Percentiles rank a stretch among this genome's conserved stretches.
Conservation (phyloP, 2,113 vertebrate species). For the Podarcis cretensis region DNA sequence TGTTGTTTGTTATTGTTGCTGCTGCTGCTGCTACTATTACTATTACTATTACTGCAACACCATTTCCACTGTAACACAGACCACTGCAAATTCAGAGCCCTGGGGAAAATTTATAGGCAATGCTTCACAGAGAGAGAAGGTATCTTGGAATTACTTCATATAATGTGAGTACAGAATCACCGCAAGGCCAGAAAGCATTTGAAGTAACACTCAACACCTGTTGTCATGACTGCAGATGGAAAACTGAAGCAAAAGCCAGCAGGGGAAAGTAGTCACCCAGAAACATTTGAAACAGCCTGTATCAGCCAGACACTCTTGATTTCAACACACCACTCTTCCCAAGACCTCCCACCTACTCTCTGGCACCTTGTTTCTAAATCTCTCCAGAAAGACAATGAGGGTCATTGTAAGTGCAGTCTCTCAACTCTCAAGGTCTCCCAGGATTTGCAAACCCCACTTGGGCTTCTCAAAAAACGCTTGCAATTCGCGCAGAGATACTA, state of each 20-base stretch:
- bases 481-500: neutral
- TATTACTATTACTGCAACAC: neutral
- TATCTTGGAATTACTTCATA: slow-evolving; percentile 5
- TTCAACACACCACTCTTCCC: neutral
- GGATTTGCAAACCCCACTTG: slow-evolving; percentile 21
- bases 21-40: too few species aligned
- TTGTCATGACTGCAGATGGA: neutral
- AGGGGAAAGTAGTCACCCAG: slow-evolving; percentile 25
- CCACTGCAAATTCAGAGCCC: neutral
- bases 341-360: neutral
- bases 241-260: slow-evolving; percentile 27
- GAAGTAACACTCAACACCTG: slow-evolving; percentile 32
- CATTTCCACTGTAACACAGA: neutral
- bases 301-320: slow-evolving; percentile 22
- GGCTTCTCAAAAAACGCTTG: slow-evolving; percentile 9
- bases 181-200: slow-evolving; percentile 14
- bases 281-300: slow-evolving; percentile 3
- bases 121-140: neutral
- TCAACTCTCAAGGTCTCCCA: neutral
- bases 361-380: slow-evolving; percentile 34
- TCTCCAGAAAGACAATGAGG: slow-evolving; percentile 55
- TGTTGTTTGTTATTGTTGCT: too few species aligned
- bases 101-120: neutral
- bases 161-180: neutral
- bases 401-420: slow-evolving; percentile 43